Evolutionary conservation across 2,797 vertebrate species (phyloP).

Genomic region (Darevskia nairensis): DNA sequence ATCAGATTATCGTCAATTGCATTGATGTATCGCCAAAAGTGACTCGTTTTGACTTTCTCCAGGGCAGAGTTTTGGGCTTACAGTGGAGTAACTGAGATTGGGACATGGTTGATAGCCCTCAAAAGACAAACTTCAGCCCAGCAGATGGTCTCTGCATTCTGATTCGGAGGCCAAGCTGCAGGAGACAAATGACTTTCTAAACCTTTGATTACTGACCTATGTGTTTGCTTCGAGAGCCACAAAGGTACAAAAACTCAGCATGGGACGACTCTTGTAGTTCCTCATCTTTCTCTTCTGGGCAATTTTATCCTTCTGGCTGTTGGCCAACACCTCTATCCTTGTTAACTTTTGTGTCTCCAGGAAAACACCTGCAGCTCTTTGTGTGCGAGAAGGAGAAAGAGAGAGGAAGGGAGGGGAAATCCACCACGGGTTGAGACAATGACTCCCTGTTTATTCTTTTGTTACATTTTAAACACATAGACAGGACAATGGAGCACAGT

Average conservation of each 20-base stretch:
- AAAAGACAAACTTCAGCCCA: constrained; percentile 42
- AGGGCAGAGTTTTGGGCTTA: constrained; percentile 35
- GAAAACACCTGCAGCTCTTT: constrained; percentile 74
- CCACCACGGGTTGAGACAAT: constrained; percentile 61
- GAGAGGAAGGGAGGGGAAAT: constrained; percentile 10
- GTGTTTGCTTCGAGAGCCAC: constrained; percentile 66
- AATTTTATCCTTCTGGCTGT: constrained; percentile 69
- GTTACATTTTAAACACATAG: constrained; percentile 28
- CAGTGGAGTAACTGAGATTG: constrained; percentile 35
- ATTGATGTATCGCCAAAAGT: constrained; percentile 14
- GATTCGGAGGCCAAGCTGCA: constrained; percentile 40
- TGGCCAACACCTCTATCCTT: constrained; percentile 69
- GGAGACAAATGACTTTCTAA: constrained; percentile 68
- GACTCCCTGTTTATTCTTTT: constrained; percentile 50
- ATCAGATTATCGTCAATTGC: constrained; percentile 5
- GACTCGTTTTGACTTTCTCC: constrained; percentile 34
- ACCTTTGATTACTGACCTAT: constrained; percentile 71
- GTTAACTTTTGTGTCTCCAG: constrained; percentile 66
- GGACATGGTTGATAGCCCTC: constrained; percentile 49
- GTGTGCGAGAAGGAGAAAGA: constrained; percentile 34
- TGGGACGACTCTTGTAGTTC: constrained; percentile 63
- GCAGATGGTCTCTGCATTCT: constrained; percentile 61
- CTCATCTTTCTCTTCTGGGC: constrained; percentile 54
- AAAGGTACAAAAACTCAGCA: constrained; percentile 74
- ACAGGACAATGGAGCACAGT: background rate